phyloP scores from a whole-genome alignment of 2,888 invertebrate species.

The Deroplatys truncata region DNA sequence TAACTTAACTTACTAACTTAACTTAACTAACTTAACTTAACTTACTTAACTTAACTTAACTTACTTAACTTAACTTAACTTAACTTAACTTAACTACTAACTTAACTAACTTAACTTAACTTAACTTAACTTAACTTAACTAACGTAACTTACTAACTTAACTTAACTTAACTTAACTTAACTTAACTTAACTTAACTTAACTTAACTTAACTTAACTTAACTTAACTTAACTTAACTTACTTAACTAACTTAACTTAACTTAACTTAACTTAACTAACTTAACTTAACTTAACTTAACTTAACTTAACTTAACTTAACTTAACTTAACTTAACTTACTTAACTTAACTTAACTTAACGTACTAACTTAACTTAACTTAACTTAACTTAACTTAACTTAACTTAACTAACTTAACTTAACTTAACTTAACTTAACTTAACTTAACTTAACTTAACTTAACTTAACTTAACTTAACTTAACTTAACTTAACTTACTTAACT shows the following conservation, averaged over 20 bases:
- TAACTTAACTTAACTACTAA: no score
- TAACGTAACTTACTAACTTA: constrained; percentile 1
- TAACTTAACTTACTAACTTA: constrained; percentile 6
- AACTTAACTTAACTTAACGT: background rate
- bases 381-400: background rate
- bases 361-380: no score
- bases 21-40: no score
- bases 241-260: constrained; percentile 7
- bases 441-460: background rate
- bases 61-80: background rate
- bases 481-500: background rate
- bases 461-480: background rate
- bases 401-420: no score
- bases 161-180: background rate
- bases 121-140: constrained; percentile 7
- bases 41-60: constrained; percentile 7
- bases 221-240: background rate
- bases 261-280: background rate
- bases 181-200: constrained; percentile 1
- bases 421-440: background rate
- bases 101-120: no score
- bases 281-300: background rate
- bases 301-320: background rate
- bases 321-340: background rate
- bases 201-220: constrained; percentile 5